Evolutionary conservation across 2,888 invertebrate genomes (phyloP), one percentile per base, ranked within the genome.

Genomic region (Cheilosia vulpina): DNA sequence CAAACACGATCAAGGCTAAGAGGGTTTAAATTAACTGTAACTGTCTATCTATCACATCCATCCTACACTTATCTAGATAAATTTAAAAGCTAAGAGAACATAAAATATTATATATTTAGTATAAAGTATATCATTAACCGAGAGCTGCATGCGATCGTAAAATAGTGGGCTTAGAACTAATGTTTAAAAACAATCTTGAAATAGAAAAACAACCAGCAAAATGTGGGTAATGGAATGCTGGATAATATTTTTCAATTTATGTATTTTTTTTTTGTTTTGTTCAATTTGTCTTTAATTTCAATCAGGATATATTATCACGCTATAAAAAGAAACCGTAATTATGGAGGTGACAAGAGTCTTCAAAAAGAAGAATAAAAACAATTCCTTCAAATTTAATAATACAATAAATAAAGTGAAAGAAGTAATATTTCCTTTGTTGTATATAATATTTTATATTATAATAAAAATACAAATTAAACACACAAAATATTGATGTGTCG

Each of bases 391-490:
- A 34, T 69, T 53, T 43, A 66, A 68, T 41, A 57, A 77, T 41
- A 76, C 9, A 63, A 55, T 58, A 45, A 63, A 57, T 52, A 47
- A 79, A 79, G 71, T 55, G 43, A 83, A 77, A 66, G 38, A 21
- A 75, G 21, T 17, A 24, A 80, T 52, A 57, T 85, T 81, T 82
- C 71, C 71, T 82, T 62, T 87, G 82, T 82, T 82, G 81, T 87
- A 87, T 72, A 82, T 81, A 68, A 82, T 82, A 87, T 82, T 82
- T 87, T 82, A 77, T 87, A 87, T 72, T 63, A 81, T 81, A 76
- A 87, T 76, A 81, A 85, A 84, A 69, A 58, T 82, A 53, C 50
- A 79, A 62, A 66, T 21, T 53, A 68, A 77, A 77, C 58, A 68
- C 68, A 77, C 68, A 77, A 69, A 6, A 1, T 11, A 5, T 52